Conservation (phyloP, 2,888 invertebrate species). For the Blastobasis lacticolella region DNA sequence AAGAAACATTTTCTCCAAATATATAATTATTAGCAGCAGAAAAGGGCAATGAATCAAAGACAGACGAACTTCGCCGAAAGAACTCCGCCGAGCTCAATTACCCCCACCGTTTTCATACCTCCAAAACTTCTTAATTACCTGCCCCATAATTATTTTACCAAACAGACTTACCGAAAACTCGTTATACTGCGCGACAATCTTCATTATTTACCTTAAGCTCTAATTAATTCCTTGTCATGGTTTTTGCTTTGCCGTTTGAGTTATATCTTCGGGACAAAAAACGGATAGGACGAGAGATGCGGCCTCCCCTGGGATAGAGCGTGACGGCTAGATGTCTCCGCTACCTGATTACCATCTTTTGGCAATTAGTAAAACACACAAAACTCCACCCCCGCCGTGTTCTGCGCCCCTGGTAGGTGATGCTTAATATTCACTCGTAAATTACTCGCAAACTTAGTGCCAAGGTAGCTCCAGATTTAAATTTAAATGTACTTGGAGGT, state of each 20-base stretch:
- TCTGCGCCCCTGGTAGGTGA: slow-evolving; percentile 71
- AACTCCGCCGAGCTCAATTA: slow-evolving; percentile 42
- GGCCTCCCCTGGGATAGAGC: slow-evolving; percentile 17
- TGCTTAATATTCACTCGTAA: slow-evolving; percentile 70
- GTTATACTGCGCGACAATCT: slow-evolving; percentile 69
- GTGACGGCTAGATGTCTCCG: slow-evolving; percentile 43
- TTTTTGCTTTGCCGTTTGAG: slow-evolving; percentile 71
- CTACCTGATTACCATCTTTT: slow-evolving; percentile 75
- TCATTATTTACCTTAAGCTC: slow-evolving; percentile 72
- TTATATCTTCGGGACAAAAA: slow-evolving; percentile 52
- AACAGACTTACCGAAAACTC: slow-evolving; percentile 57
- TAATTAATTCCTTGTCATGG: slow-evolving; percentile 76
- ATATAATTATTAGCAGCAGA: too few species aligned
- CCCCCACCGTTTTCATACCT: slow-evolving; percentile 39
- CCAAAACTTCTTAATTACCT: slow-evolving; percentile 64
- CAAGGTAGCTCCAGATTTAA: slow-evolving; percentile 52
- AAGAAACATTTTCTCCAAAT: too few species aligned
- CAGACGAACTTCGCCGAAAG: slow-evolving; percentile 10
- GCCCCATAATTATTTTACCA: slow-evolving; percentile 57
- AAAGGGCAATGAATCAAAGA: slow-evolving; percentile 5
- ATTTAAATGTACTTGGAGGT: slow-evolving; percentile 57
- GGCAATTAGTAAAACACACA: slow-evolving; percentile 78
- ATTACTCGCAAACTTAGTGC: slow-evolving; percentile 70
- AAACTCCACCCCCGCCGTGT: slow-evolving; percentile 75
- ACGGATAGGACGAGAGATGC: slow-evolving; percentile 31